Conservation (phyloP, 2,113 vertebrate genomes). For the Talpa occidentalis region DNA sequence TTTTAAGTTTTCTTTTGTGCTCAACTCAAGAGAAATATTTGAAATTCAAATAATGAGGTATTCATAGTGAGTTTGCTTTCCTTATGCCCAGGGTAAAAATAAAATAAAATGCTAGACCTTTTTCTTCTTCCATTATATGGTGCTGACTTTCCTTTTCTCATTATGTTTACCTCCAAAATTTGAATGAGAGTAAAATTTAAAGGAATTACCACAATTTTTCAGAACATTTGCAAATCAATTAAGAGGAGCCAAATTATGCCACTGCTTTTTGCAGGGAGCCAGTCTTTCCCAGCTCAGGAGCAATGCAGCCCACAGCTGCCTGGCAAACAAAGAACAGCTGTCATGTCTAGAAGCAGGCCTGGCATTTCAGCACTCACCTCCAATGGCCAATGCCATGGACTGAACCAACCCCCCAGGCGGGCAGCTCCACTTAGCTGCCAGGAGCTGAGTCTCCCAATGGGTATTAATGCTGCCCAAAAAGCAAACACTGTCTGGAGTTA, state of each 20-base stretch:
- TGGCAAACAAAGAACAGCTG: slow-evolving; percentile 62
- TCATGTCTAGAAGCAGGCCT: not conserved
- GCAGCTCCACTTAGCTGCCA: slow-evolving; percentile 2
- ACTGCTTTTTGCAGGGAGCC: slow-evolving; percentile 3
- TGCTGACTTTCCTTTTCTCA: not conserved
- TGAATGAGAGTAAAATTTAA: slow-evolving; percentile 51
- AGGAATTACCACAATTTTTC: slow-evolving; percentile 63
- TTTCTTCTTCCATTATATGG: not conserved
- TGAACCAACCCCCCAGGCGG: not conserved
- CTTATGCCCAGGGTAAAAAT: slow-evolving; percentile 60
- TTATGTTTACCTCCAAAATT: slow-evolving; percentile 49
- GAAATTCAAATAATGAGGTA: slow-evolving; percentile 85
- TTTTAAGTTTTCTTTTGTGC: slow-evolving; percentile 73
- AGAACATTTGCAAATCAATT: slow-evolving; percentile 78
- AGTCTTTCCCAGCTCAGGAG: slow-evolving; percentile 33
- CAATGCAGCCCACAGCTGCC: slow-evolving; percentile 56
- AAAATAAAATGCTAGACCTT: slow-evolving; percentile 17
- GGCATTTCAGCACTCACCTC: not conserved
- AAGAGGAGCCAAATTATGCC: slow-evolving; percentile 59
- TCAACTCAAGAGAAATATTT: slow-evolving; percentile 73
- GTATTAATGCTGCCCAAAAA: not conserved
- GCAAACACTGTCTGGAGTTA: not conserved
- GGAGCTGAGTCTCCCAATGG: not conserved
- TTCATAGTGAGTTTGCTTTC: slow-evolving; percentile 61
- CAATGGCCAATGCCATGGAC: not conserved